A percentile compares a stretch with the other conserved stretches of the same genome.
Conservation (phyloP, 37 sponge, comb jelly and placozoan genomes). For the Oopsacas minuta region DNA sequence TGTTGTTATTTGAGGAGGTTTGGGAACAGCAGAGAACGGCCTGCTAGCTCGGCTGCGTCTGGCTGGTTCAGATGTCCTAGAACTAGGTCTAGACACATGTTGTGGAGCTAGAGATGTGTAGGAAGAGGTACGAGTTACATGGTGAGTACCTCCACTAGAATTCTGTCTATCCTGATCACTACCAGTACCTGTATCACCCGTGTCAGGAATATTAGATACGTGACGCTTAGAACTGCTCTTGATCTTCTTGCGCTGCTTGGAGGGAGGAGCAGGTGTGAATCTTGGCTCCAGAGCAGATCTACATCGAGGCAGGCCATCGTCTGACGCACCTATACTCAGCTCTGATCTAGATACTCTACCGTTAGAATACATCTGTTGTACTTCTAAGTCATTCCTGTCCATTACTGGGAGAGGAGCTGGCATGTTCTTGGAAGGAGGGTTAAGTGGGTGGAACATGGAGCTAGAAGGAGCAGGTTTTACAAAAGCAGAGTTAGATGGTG, state of each 20-base stretch:
- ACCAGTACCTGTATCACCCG: background rate
- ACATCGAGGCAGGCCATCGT: background rate
- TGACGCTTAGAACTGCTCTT: background rate
- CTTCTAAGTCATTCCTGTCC: background rate
- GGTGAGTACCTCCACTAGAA: background rate
- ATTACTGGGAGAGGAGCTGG: background rate
- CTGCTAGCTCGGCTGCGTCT: background rate
- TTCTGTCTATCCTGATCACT: conserved; percentile 5
- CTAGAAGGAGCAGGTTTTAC: background rate
- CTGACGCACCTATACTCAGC: background rate
- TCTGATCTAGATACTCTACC: background rate
- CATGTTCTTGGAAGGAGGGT: background rate
- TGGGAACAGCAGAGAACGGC: background rate
- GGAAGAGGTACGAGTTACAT: background rate
- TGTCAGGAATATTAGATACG: background rate
- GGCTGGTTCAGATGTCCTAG: background rate
- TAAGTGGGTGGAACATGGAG: background rate
- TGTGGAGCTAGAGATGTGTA: background rate
- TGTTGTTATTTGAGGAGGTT: background rate
- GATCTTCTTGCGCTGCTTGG: conserved; percentile 2
- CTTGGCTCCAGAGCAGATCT: background rate
- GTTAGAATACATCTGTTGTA: background rate
- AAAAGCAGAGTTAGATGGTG: background rate
- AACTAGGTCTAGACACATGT: background rate
- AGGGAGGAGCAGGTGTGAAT: background rate